These are phyloP conservation scores for Elachura formosa DNA, from an alignment of 2,113 vertebrate species.

Conservation along the genomic window DNA sequence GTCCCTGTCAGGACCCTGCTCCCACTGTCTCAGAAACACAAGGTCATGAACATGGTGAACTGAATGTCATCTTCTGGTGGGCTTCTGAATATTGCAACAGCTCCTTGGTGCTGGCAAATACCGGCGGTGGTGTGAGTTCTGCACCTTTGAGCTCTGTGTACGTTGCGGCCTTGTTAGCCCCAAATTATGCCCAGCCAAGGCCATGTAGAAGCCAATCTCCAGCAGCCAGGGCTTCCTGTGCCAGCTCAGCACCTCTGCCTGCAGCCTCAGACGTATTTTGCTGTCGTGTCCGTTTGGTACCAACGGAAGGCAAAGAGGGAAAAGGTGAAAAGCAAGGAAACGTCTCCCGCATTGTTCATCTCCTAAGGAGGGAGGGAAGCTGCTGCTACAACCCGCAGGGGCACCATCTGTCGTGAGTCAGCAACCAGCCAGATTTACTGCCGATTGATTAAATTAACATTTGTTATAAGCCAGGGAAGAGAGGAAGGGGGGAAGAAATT, in stretches of 20 bases:
- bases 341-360: constrained; percentile 48
- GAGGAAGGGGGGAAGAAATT: constrained; percentile 60
- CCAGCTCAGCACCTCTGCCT: neutral
- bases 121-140: accelerated
- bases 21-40: neutral
- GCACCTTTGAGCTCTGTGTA: neutral
- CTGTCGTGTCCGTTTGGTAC: neutral
- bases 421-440: constrained; percentile 89
- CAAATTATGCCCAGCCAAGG: neutral
- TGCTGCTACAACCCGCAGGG: constrained; percentile 73
- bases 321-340: constrained; percentile 45
- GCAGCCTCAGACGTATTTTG: neutral
- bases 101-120: neutral
- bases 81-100: neutral
- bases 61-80: accelerated
- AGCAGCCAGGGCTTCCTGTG: neutral
- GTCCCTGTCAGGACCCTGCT: neutral
- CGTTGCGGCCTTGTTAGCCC: neutral
- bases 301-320: neutral
- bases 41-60: neutral
- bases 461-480: constrained; percentile 83
- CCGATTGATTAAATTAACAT: constrained; percentile 98
- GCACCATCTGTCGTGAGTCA: constrained; percentile 87
- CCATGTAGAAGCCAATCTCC: neutral
- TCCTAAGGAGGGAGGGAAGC: constrained; percentile 77